Evolutionary conservation across 2,888 invertebrate genomes (phyloP).

Genomic region (Aporophyla nigra): DNA sequence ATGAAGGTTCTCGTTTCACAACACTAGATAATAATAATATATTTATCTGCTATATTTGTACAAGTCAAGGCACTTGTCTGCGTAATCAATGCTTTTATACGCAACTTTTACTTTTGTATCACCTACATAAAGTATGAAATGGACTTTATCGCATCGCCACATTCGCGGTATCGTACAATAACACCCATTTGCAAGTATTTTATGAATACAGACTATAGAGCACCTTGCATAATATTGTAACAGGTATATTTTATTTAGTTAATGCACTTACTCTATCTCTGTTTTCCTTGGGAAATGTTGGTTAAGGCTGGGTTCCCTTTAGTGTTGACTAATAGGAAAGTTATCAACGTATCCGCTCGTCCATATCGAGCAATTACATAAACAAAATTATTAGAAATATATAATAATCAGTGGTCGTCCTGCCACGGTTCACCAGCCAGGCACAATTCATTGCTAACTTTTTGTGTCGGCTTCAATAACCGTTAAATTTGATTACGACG

Average conservation of each 20-base stretch:
- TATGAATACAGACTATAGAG: slow-evolving; percentile 20
- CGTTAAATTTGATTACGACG: slow-evolving; percentile 88
- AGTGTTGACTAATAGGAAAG: slow-evolving; percentile 46
- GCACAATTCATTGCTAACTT: slow-evolving; percentile 78
- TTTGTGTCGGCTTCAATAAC: slow-evolving; percentile 81
- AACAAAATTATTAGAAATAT: slow-evolving; percentile 58
- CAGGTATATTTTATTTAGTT: slow-evolving; percentile 29
- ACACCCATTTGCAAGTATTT: slow-evolving; percentile 29
- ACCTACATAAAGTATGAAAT: slow-evolving; percentile 43
- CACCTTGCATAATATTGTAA: slow-evolving; percentile 16
- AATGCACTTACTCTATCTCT: slow-evolving; percentile 8
- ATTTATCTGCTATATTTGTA: slow-evolving; percentile 50
- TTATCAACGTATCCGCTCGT: slow-evolving; percentile 39
- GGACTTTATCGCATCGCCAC: slow-evolving; percentile 36
- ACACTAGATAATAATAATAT: slow-evolving; percentile 60
- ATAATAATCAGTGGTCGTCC: slow-evolving; percentile 67
- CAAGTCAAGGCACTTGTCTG: slow-evolving; percentile 32
- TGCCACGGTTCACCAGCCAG: slow-evolving; percentile 78
- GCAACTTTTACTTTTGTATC: slow-evolving; percentile 41
- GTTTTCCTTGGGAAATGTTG: slow-evolving; percentile 28
- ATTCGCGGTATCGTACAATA: slow-evolving; percentile 30
- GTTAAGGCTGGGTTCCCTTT: slow-evolving; percentile 17
- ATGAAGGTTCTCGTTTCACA: slow-evolving; percentile 65
- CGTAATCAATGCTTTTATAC: slow-evolving; percentile 34
- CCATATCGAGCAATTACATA: slow-evolving; percentile 54